Evolutionary conservation across 2,888 invertebrate genomes (phyloP).

Genomic region (Chrysolina haemoptera): DNA sequence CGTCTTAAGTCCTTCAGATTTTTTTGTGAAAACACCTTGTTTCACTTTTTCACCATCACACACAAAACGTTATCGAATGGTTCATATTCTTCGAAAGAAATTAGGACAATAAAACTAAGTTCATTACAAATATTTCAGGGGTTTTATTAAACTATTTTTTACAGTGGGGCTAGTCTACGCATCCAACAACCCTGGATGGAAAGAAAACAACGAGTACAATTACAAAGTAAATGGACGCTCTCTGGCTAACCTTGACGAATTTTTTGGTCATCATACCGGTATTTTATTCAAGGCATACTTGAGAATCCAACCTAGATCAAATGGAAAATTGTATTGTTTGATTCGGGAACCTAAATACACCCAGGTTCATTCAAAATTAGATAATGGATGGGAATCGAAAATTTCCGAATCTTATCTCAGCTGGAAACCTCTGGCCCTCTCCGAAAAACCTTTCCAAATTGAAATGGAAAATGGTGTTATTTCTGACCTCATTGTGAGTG

Average conservation of each 20-base stretch:
- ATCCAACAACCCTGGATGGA: conserved; percentile 71
- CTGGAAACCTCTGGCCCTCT: conserved; percentile 66
- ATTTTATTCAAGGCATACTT: conserved; percentile 73
- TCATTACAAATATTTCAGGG: too few species aligned
- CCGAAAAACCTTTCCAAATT: conserved; percentile 75
- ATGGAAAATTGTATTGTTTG: conserved; percentile 69
- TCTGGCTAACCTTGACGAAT: conserved; percentile 74
- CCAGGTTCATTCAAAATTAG: conserved; percentile 70
- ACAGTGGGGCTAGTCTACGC: conserved; percentile 65
- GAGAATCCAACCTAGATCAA: conserved; percentile 71
- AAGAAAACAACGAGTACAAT: conserved; percentile 73
- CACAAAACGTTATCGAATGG: too few species aligned
- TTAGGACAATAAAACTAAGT: too few species aligned
- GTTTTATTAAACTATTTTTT: conserved; percentile 1
- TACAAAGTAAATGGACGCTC: conserved; percentile 74
- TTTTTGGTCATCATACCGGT: conserved; percentile 73
- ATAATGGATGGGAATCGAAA: conserved; percentile 68
- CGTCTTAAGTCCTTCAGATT: too few species aligned
- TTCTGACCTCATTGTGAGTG: conserved; percentile 73
- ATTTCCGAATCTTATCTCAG: conserved; percentile 71
- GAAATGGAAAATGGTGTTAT: conserved; percentile 76
- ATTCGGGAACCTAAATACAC: conserved; percentile 72
- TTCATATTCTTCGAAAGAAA: too few species aligned
- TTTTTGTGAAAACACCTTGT: too few species aligned
- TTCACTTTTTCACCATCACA: too few species aligned